Percentiles rank a stretch among this genome's conserved stretches.
Evolutionary conservation across 1,140 invertebrate genomes (phyloP).

Genomic region (Centruroides vittatus): DNA sequence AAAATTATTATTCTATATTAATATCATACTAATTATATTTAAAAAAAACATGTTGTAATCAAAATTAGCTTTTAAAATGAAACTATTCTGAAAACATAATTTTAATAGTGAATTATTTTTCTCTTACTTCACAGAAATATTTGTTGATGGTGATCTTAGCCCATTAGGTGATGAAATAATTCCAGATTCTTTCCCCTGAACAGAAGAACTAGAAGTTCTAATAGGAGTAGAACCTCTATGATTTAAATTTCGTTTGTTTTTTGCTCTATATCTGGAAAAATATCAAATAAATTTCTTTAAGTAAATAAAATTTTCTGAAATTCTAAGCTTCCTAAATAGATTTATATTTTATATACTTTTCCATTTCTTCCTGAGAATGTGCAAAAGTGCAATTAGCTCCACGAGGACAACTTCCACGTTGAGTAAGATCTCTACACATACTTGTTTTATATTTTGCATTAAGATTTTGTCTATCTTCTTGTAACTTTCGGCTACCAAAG

Average conservation of each 20-base stretch:
- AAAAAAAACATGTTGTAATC: too few species aligned
- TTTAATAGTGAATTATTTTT: too few species aligned
- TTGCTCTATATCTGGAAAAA: constrained; percentile 11
- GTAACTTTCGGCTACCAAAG: constrained; percentile 27
- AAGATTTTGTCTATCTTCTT: constrained; percentile 39
- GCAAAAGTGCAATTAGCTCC: constrained; percentile 80
- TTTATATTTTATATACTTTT: constrained; percentile 43
- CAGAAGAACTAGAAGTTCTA: too few species aligned
- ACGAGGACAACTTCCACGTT: constrained; percentile 63
- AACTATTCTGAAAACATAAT: too few species aligned
- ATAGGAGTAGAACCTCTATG: neutral
- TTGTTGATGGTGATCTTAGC: too few species aligned
- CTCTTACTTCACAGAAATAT: too few species aligned
- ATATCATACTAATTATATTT: too few species aligned
- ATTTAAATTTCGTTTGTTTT: constrained; percentile 9
- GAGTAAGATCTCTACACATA: constrained; percentile 69
- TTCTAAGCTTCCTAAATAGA: neutral
- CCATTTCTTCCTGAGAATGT: constrained; percentile 77
- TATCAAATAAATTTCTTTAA: neutral
- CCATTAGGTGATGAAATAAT: too few species aligned
- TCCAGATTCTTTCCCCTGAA: too few species aligned
- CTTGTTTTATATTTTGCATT: constrained; percentile 77
- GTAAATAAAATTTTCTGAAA: neutral
- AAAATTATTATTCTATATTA: too few species aligned
- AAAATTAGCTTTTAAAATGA: too few species aligned